Evolutionary conservation across 2,888 invertebrate species (phyloP), one percentile per base, ranked within the genome.

Genomic region (Drosophila mayaguana): DNA sequence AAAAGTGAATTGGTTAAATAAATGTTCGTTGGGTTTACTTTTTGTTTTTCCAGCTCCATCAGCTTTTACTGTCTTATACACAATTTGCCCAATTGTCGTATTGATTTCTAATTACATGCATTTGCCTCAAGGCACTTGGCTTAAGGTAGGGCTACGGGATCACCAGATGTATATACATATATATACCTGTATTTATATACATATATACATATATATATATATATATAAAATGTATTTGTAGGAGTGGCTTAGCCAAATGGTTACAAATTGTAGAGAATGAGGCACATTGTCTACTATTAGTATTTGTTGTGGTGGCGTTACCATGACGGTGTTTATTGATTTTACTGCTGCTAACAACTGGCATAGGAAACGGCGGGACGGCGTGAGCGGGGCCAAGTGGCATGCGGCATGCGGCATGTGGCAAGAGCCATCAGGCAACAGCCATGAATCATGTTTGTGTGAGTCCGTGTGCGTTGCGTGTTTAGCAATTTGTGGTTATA

Each of bases 401-500:
- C 50, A 68, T 40, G 65, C 20, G 75, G 50, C 50, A 68, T 40
- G 65, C 20, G 65, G 62, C 66, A 71, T 57, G 57, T 48, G 72
- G 69, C 72, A 77, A 66, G 65, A 74, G 66, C 64, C 80, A 72
- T 61, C 72, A 72, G 62, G 40, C 78, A 78, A 72, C 42, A 70
- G 83, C 83, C 88, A 83, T 83, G 88, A 83, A 83, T 83, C 85
- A 88, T 83, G 83, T 69, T 62, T 50, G 51, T 66, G 25, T 63
- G 42, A 36, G 46, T 20, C n/a, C 36, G 64, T 72, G 75, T 68
- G 73, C 71, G 73, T 84, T 82, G 83, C 83, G 83, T 83, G 88
- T 75, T 88, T 77, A 84, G 88, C 88, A 83, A 83, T 83, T 83
- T 83, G 88, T 72, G 83, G 83, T 75, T 88, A 87, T 83, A 83